Base-by-base conservation (phyloP, 2,888 invertebrate species). In the Scaptomyza reducta region DNA sequence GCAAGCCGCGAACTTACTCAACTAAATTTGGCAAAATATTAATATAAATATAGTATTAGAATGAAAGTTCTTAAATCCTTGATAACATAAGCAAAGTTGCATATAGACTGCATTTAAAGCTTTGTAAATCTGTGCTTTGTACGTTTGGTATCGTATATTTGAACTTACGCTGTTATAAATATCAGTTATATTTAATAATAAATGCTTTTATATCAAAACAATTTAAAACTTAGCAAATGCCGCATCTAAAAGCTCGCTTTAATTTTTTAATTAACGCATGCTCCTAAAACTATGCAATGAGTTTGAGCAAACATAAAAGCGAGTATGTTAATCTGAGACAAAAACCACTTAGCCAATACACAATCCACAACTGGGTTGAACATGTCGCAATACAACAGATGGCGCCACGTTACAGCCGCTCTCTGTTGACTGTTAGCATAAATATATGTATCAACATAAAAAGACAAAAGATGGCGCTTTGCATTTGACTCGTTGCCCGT, bases 271-370 rank as follows among this genome's bases (percentile, higher is more conserved):
- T 9, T 16, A 0, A 6, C 6, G 16, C 25, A 7, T 4, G n/a
- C 10, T n/a, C 10, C 29, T 5, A 29, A 64, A 7, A 64, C 22
- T 51, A 51, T 51, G 63, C 65, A 25, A 45, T 6, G 14, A 7
- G 6, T 51, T 1, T 29, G 10, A 0, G 6, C 6, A 10, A 14
- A 31, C 5, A 6, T 3, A 9, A 18, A 13, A n/a, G 33, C 1
- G 13, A 22, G 10, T 10, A 41, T 46, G 13, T 13, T 25, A 6
- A 63, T 31, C 25, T 1, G 1, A 13, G n/a, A 51, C 9, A 7
- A 11, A 3, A 22, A 22, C 22, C 16, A 25, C n/a, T 53, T 64
- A 65, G 49, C 44, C 25, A 31, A 33, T 46, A 35, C 25, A 18
- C 38, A 27, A 9, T 45, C 50, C 38, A 31, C 1, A 18, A 5